Evolutionary conservation across 1,140 invertebrate genomes (phyloP), one percentile per base, ranked within the genome.

Genomic region (Bradysia coprophila): DNA sequence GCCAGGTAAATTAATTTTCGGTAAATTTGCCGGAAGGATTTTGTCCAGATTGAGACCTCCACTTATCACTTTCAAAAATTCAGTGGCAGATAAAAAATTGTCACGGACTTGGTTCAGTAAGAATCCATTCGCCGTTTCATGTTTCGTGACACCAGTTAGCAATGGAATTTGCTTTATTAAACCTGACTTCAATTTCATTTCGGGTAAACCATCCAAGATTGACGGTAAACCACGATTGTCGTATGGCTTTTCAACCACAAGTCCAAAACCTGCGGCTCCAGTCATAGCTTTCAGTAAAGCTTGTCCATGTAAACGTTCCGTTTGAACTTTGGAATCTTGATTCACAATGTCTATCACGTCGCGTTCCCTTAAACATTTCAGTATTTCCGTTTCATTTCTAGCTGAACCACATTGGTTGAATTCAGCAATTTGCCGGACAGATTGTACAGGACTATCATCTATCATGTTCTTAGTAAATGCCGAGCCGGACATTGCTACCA

Each of bases 401-500:
- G 51, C 56, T 1, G 70, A 64, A n/a, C n/a, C n/a, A 53, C 75
- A 76, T 3, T 60, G 63, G 46, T 71, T 66, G 34, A 61, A 53
- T 10, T 48, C 50, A 11, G 72, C 71, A 41, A 76, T 59, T 36
- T 63, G 49, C 46, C 60, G 51, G 1, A 68, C 63, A 11, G 69
- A 68, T 22, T 62, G 51, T 2, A 46, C 48, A 3, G 73, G 72
- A 34, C 66, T 52, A 41, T 67, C 62, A 43, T 78, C 76, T 11
- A 73, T 51, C 0, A 74, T 69, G 53, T 75, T 78, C 36, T 71
- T 63, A 1, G 75, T 77, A 0, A 78, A 48, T 0, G 73, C 61
- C 4, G 71, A 68, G 13, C 77, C 77, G 19, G 76, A 79, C 74
- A 79, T 76, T 10, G 76, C 72, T 32, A 78, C 62, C 18, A 78